Percentiles rank a stretch among this genome's conserved stretches.
Evolutionary conservation across 2,113 vertebrate species (phyloP).

Genomic region (Erinaceus europaeus): DNA sequence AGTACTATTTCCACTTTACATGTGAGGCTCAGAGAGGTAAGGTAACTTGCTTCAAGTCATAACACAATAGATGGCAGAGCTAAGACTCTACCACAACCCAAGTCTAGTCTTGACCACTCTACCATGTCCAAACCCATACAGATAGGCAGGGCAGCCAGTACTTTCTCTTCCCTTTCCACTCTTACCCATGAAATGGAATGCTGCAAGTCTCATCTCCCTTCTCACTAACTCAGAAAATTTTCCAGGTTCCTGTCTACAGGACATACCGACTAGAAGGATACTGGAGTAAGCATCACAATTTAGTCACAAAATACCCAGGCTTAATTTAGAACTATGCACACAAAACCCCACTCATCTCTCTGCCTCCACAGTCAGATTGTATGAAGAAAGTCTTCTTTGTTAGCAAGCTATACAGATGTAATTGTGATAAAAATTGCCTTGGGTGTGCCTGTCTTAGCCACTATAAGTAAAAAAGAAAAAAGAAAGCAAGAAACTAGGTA

Average conservation of each 20-base stretch:
- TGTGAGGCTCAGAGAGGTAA: neutral
- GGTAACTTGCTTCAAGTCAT: neutral
- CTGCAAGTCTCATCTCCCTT: neutral
- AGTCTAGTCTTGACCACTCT: neutral
- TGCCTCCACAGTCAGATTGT: neutral
- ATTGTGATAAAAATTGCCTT: conserved; percentile 46
- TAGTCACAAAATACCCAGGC: neutral
- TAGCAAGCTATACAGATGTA: conserved; percentile 42
- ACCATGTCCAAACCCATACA: neutral
- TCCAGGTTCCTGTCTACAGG: neutral
- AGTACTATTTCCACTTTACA: neutral
- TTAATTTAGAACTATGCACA: conserved; percentile 33
- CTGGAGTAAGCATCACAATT: neutral
- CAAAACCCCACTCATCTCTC: conserved; percentile 2
- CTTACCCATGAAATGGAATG: neutral
- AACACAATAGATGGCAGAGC: neutral
- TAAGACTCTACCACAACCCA: neutral
- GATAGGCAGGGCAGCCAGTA: neutral
- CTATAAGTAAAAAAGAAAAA: too few relatives aligned
- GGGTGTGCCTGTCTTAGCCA: neutral
- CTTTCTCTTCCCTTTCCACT: neutral
- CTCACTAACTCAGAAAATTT: neutral
- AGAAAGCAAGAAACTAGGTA: conserved; percentile 20
- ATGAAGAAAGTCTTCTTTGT: neutral
- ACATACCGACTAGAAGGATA: neutral